These are phyloP conservation scores for Empidonax traillii DNA, from an alignment of 2,113 vertebrate genomes.

Conservation along the genomic window DNA sequence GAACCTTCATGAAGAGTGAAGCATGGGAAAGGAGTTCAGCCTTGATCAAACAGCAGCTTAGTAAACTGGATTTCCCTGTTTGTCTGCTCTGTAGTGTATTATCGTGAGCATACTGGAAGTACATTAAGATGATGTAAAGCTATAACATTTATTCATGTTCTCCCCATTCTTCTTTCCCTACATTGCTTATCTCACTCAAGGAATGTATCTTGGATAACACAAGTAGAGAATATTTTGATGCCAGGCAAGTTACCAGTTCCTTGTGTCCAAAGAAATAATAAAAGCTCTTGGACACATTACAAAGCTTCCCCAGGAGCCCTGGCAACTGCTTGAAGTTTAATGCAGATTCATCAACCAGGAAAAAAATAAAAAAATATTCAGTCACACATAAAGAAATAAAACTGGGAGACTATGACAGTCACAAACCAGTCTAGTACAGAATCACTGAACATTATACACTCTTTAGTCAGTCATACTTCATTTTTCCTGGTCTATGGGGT, in stretches of 20 bases:
- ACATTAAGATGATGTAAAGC: background rate
- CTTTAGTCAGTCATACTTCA: background rate
- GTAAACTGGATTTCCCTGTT: background rate
- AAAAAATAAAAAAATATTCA: background rate
- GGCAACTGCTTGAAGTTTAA: background rate
- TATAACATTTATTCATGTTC: background rate
- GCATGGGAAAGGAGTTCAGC: background rate
- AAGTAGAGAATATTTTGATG: background rate
- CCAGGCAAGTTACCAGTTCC: background rate
- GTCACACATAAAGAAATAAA: background rate
- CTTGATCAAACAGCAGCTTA: background rate
- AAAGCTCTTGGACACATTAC: background rate
- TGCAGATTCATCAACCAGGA: background rate
- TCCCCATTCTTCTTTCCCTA: background rate
- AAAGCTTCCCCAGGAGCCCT: background rate
- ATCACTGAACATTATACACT: background rate
- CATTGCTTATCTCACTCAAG: background rate
- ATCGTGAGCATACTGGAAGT: background rate
- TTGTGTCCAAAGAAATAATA: background rate
- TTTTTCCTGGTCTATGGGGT: background rate
- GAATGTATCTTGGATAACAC: background rate
- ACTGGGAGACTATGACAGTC: background rate
- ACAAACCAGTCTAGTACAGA: background rate
- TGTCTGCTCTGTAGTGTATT: background rate
- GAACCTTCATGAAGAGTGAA: background rate